Evolutionary conservation across 2,888 invertebrate species (phyloP).

Genomic region (Choristoneura rosaceana): DNA sequence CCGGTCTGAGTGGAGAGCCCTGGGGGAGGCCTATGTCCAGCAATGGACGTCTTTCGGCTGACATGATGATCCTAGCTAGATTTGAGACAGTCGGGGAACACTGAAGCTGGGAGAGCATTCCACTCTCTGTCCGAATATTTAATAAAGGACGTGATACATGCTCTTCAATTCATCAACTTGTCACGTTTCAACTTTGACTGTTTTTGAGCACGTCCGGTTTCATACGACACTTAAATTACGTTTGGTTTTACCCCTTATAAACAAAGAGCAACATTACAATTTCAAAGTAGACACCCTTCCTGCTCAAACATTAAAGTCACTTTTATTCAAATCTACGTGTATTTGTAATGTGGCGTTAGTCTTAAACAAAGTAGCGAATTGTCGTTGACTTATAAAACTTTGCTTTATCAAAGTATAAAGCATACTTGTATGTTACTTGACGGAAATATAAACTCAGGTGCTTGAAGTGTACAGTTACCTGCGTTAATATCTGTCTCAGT

Average conservation of each 20-base stretch:
- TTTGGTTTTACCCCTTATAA: conserved; percentile 8
- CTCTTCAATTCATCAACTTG: neutral
- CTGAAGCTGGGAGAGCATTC: too few species aligned
- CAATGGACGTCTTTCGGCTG: too few species aligned
- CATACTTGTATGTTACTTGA: conserved; percentile 20
- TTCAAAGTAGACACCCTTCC: neutral
- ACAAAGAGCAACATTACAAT: neutral
- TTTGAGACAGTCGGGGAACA: too few species aligned
- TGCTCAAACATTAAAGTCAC: neutral
- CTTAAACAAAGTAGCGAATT: conserved; percentile 31
- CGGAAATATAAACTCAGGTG: conserved; percentile 9
- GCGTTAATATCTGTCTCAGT: too few species aligned
- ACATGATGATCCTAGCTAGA: too few species aligned
- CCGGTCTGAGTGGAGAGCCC: too few species aligned
- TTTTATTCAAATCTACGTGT: neutral
- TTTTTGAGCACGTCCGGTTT: conserved; percentile 12
- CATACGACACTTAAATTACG: conserved; percentile 17
- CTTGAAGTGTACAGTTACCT: neutral
- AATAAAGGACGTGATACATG: neutral
- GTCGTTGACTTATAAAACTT: conserved; percentile 28
- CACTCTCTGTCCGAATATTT: too few species aligned
- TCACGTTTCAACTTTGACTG: neutral
- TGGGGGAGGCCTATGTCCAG: too few species aligned
- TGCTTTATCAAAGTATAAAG: conserved; percentile 8
- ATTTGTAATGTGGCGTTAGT: neutral